These are phyloP conservation scores for Matsumyia berberina DNA, from an alignment of 2,888 invertebrate genomes.

Conservation along the genomic window DNA sequence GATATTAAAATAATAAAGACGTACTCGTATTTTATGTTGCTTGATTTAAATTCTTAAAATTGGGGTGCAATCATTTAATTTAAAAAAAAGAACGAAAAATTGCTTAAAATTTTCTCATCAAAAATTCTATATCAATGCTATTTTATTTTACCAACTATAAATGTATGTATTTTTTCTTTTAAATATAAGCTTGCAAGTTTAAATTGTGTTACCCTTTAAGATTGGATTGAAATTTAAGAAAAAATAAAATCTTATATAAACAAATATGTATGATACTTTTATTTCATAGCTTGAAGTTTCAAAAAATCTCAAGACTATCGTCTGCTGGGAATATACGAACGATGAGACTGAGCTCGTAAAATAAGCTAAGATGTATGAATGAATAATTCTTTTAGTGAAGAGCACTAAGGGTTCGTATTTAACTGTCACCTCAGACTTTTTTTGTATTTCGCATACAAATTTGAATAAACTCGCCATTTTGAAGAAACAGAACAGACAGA, in stretches of 20 bases:
- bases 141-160: slow-evolving; percentile 49
- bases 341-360: too few species aligned
- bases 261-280: not conserved
- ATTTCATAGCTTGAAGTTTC: too few species aligned
- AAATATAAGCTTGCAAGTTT: slow-evolving; percentile 27
- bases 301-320: too few species aligned
- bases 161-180: slow-evolving; percentile 11
- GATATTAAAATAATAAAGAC: slow-evolving; percentile 21
- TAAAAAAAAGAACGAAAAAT: not conserved
- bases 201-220: slow-evolving; percentile 5
- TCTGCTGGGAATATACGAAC: too few species aligned
- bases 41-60: slow-evolving; percentile 21
- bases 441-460: too few species aligned
- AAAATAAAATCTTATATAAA: slow-evolving; percentile 1
- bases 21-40: slow-evolving; percentile 9
- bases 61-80: slow-evolving; percentile 18
- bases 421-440: too few species aligned
- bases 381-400: too few species aligned
- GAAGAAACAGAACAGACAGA: too few species aligned
- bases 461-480: too few species aligned
- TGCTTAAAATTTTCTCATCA: slow-evolving; percentile 1
- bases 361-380: too few species aligned
- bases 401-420: too few species aligned
- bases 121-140: slow-evolving; percentile 37
- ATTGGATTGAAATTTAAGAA: slow-evolving; percentile 3